A percentile compares a stretch with the other conserved stretches of the same genome.
Conservation (phyloP, 2,113 vertebrate species). For the Uria aalge region DNA sequence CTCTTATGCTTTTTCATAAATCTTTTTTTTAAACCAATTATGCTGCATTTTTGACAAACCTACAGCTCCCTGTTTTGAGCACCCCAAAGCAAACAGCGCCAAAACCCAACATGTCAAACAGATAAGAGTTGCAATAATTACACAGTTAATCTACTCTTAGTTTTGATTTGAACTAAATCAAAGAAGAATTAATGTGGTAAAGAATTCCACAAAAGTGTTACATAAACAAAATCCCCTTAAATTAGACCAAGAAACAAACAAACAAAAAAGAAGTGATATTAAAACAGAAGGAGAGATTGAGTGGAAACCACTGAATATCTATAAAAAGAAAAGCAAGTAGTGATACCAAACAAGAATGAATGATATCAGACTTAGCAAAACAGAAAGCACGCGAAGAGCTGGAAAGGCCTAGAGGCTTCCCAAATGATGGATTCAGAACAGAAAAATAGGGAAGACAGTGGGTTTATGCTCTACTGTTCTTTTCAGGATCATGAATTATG, state of each 20-base stretch:
- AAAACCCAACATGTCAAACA: not conserved
- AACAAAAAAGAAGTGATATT: not conserved
- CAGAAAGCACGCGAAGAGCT: not conserved
- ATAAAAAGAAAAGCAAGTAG: not conserved
- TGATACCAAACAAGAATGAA: not conserved
- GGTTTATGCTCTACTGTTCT: not conserved
- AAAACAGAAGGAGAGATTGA: not conserved
- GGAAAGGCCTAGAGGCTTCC: not conserved
- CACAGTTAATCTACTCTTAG: not conserved
- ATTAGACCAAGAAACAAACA: not conserved
- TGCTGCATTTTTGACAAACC: not conserved
- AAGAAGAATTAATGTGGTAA: not conserved
- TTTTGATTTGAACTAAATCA: not conserved
- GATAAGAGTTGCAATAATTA: not conserved
- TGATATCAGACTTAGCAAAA: not conserved
- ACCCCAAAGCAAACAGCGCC: not conserved
- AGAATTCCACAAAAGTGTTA: not conserved
- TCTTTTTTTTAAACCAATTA: not conserved
- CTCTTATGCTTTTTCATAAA: not conserved
- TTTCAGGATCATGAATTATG: not conserved
- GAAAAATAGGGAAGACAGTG: rapidly evolving
- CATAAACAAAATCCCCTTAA: not conserved
- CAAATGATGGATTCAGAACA: not conserved
- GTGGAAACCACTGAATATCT: not conserved
- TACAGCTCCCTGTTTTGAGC: not conserved